These are phyloP conservation scores for Diorhabda carinulata DNA, from an alignment of 1,140 invertebrate genomes.

Conservation along the genomic window DNA sequence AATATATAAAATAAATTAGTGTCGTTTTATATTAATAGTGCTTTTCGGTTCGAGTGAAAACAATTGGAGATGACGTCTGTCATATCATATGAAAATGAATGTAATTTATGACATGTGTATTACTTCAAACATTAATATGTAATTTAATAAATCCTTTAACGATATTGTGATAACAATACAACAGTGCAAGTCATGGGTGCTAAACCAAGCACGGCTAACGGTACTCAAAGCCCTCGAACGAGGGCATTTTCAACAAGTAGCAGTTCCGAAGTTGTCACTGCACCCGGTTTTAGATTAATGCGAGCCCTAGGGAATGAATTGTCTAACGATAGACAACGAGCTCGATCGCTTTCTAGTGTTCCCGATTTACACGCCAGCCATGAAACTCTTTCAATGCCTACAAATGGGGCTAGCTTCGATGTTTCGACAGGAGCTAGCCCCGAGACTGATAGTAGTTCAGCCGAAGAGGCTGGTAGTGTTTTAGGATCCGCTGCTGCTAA, in stretches of 20 bases:
- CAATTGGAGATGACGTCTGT: conserved; percentile 22
- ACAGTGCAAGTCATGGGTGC: conserved; percentile 62
- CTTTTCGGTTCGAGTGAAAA: neutral
- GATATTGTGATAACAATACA: conserved; percentile 12
- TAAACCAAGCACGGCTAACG: conserved; percentile 75
- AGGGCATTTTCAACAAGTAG: conserved; percentile 75
- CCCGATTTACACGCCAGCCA: conserved; percentile 66
- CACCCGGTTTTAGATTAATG: conserved; percentile 68
- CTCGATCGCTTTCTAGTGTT: conserved; percentile 73
- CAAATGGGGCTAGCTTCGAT: conserved; percentile 54
- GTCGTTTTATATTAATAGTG: neutral
- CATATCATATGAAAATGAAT: conserved; percentile 27
- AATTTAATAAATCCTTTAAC: conserved; percentile 15
- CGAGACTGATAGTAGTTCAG: conserved; percentile 57
- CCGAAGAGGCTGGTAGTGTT: conserved; percentile 52
- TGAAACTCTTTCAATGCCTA: conserved; percentile 56
- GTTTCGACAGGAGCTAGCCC: conserved; percentile 56
- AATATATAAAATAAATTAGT: neutral
- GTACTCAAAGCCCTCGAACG: conserved; percentile 65
- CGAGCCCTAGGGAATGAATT: conserved; percentile 68
- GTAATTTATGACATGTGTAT: conserved; percentile 31
- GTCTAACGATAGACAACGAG: conserved; percentile 70
- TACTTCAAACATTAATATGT: conserved; percentile 21
- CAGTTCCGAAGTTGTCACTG: conserved; percentile 62
- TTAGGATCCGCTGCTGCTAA: conserved; percentile 52